Base-by-base conservation (phyloP, 2,797 vertebrate species). In the Tenualosa ilisha region DNA sequence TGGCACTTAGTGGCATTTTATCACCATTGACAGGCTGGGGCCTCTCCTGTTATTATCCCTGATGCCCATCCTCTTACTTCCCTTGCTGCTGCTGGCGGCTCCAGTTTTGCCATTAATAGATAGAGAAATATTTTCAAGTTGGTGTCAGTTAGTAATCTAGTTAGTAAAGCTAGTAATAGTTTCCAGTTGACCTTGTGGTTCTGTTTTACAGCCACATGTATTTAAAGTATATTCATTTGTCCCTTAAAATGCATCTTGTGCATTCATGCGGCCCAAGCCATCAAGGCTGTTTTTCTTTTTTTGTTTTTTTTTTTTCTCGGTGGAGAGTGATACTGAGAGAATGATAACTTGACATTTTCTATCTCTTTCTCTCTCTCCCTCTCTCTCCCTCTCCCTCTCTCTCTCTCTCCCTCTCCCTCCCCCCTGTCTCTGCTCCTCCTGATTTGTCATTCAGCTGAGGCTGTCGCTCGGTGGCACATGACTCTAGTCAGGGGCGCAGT, bases 1-100 rank as follows among this genome's bases (percentile, higher is more conserved):
- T 84, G 88, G 91, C 87, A 93, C 92, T 90, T 88, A 92, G 92
- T 94, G 94, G 92, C 93, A 92, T 96, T 96, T 94, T 93, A 94
- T 95, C 96, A 95, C 93, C 88, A 92, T 89, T 92, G 95, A 95
- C 95, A 94, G 93, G 93, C 94, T 92, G 93, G 95, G 93, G 95
- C 93, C 89, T 91, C 94, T 94, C 93, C 93, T 90, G 94, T 96
- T 95, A 94, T 82, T 75, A 89, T 93, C 93, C 92, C 91, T 91
- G 87, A 87, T 90, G 92, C 86, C 93, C 92, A 91, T 93, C 91
- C 93, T 89, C 15, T 91, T 91, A 89, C 90, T 89, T 91, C 22
- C 20, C 15, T 20, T 20, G 37, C 15, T 43, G 68, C 5, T 72
- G 65, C 54, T 63, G 65, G 17, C 20, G 0, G 50, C 40, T 22